Evolutionary conservation across 1,140 invertebrate species (phyloP), one percentile per base, ranked within the genome.

Genomic region (Camponotus vicinus): DNA sequence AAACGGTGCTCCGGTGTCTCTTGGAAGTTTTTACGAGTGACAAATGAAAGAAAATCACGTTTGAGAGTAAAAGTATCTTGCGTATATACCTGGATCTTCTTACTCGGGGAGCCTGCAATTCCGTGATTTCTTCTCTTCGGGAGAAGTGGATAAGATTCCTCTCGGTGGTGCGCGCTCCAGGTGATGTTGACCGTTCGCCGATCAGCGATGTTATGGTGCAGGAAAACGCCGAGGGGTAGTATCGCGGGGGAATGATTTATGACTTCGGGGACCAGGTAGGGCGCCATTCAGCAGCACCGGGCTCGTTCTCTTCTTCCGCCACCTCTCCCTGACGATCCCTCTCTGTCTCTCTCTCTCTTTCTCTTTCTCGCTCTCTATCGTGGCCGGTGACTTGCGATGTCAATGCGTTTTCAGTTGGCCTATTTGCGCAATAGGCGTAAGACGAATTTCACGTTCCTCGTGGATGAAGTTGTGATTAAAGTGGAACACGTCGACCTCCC

Each of bases 231-330:
- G 92, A 90, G 92, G 93, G 93, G 92, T 93, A 91, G 94, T 92
- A 91, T 91, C 91, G 89, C 91, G 93, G 93, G 93, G 93, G 94
- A 92, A 94, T 95, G 94, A 95, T 95, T 95, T 94, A 95, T 95
- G 93, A 94, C 75, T 91, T 88, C 83, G 85, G 92, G 93, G 91
- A 92, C 93, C 94, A 95, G 92, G 93, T 94, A 95, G 92, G 93
- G 93, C 92, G 92, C 88, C 92, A 92, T 93, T 93, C 92, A 90
- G 89, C 92, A 90, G 89, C 90, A 85, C 67, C 75, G 85, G 82
- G 77, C 86, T 91, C 75, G 88, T 88, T 88, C 84, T 91, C 84
- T 91, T 89, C 87, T 92, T 79, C 57, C 82, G 82, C 88, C 85
- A 86, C 85, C 88, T 92, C 89, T 86, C 83, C 87, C 27, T 27